Evolutionary conservation across 2,113 vertebrate species (phyloP).

Genomic region (Brevimyrus niger): DNA sequence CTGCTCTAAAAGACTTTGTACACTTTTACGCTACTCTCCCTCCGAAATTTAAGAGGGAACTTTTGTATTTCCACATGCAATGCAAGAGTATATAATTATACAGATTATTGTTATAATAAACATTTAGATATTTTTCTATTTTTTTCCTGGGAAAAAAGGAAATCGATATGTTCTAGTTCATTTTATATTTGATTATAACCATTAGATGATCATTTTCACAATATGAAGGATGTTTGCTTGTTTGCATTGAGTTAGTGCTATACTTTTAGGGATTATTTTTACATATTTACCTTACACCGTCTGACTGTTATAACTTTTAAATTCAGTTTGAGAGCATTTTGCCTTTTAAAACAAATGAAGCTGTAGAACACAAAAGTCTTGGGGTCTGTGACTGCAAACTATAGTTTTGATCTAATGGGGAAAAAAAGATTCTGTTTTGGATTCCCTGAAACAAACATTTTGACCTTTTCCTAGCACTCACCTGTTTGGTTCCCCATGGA

Average conservation of each 20-base stretch:
- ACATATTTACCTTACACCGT: neutral
- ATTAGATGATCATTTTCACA: neutral
- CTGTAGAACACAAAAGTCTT: neutral
- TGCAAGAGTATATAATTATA: constrained; percentile 16
- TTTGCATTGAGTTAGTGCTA: neutral
- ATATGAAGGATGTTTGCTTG: neutral
- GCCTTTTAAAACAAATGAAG: neutral
- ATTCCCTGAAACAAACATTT: neutral
- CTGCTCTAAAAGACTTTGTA: constrained; percentile 21
- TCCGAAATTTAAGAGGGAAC: constrained; percentile 3
- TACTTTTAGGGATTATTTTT: neutral
- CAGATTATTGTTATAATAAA: constrained; percentile 13
- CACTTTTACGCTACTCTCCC: constrained; percentile 11
- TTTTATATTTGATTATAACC: constrained; percentile 9
- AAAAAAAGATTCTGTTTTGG: neutral
- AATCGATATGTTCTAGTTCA: neutral
- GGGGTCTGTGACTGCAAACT: neutral
- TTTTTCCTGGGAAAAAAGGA: neutral
- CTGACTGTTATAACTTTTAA: constrained; percentile 12
- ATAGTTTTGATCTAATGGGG: neutral
- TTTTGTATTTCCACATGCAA: constrained; percentile 18
- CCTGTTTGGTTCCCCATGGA: neutral
- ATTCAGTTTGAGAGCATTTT: constrained; percentile 15
- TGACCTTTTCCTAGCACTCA: neutral
- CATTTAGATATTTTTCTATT: constrained; percentile 24